phyloP scores from a whole-genome alignment of 2,113 vertebrate species.

The Elaphurus davidianus region DNA sequence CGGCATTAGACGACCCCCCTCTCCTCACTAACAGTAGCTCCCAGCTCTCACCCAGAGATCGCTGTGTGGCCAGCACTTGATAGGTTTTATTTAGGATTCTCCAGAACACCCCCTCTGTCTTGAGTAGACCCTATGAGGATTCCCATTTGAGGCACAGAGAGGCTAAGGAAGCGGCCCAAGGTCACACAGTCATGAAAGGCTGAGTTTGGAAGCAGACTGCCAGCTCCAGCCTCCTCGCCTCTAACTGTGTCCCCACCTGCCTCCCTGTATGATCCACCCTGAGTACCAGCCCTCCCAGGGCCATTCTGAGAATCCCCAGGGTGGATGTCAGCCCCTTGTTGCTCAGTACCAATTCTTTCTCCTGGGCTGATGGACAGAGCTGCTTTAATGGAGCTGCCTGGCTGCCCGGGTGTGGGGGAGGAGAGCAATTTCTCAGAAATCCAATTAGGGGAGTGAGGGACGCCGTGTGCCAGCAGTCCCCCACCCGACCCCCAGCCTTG shows the following conservation, averaged over 20 bases:
- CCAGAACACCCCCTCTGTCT: background rate
- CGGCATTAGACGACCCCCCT: fast-evolving
- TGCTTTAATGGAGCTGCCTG: background rate
- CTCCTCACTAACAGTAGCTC: background rate
- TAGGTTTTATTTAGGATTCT: background rate
- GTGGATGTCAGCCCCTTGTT: fast-evolving
- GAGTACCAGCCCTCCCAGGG: background rate
- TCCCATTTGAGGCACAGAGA: background rate
- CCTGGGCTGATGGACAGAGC: background rate
- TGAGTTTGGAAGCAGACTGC: background rate
- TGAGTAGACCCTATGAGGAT: background rate
- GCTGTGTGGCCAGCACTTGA: fast-evolving
- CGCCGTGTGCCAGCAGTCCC: background rate
- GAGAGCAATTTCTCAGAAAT: constrained; percentile 56
- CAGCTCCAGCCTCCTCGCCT: background rate
- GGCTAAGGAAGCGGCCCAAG: background rate
- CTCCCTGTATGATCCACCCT: background rate
- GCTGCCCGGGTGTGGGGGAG: background rate
- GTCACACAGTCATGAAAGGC: background rate
- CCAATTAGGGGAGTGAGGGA: constrained; percentile 3
- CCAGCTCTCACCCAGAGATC: background rate
- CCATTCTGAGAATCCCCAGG: background rate
- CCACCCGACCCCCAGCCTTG: background rate
- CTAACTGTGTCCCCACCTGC: background rate
- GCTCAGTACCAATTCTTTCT: background rate